Percentiles rank a stretch among this genome's conserved stretches.
These are phyloP conservation scores for Platyura marginata DNA, from an alignment of 1,140 invertebrate genomes.

Conservation along the genomic window DNA sequence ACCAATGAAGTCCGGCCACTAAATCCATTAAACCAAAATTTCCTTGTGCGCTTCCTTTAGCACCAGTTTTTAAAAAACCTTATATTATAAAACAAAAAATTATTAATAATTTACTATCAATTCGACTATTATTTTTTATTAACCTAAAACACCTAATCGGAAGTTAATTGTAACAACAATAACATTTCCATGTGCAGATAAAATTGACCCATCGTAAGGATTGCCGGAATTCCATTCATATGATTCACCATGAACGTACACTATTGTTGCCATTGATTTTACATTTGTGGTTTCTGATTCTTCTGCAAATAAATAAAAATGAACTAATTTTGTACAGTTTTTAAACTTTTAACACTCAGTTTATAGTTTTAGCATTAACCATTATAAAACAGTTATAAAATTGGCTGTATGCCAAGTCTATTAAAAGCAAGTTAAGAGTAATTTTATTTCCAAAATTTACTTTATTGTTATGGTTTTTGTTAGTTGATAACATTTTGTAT, in stretches of 20 bases:
- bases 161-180: constrained; percentile 97
- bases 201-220: constrained; percentile 80
- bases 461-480: too few species aligned
- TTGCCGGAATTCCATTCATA: constrained; percentile 90
- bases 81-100: constrained; percentile 13
- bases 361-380: too few species aligned
- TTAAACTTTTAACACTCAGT: too few species aligned
- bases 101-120: not conserved
- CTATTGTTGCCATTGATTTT: constrained; percentile 42
- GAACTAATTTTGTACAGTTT: too few species aligned
- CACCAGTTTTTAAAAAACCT: constrained; percentile 79
- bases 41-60: constrained; percentile 68
- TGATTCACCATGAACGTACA: constrained; percentile 89
- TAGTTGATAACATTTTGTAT: too few species aligned
- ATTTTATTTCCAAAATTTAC: too few species aligned
- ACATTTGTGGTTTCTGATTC: not conserved
- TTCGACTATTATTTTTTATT: constrained; percentile 25
- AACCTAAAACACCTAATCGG: constrained; percentile 87
- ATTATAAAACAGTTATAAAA: too few species aligned
- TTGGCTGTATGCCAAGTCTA: too few species aligned
- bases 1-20: constrained; percentile 82
- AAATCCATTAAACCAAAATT: constrained; percentile 93
- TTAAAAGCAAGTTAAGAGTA: too few species aligned
- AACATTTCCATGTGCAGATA: constrained; percentile 77
- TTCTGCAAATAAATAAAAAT: too few species aligned